These are phyloP conservation scores for Xiphophorus birchmanni DNA, from an alignment of 2,797 vertebrate species.

Conservation along the genomic window DNA sequence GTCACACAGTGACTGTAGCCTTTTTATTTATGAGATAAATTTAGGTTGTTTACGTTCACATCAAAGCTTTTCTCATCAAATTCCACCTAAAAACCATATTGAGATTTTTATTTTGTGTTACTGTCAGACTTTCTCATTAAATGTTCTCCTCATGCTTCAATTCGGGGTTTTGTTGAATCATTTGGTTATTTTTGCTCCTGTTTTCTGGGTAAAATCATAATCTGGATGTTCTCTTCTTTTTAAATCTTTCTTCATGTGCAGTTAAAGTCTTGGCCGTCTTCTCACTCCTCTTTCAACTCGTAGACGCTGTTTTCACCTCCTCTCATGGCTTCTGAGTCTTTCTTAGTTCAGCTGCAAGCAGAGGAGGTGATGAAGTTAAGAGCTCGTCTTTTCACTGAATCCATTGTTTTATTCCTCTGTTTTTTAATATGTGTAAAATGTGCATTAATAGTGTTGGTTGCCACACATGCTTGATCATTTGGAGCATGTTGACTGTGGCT, in stretches of 20 bases:
- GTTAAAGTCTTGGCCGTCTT: neutral
- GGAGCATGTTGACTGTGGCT: neutral
- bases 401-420: neutral
- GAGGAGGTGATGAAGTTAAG: conserved; percentile 1
- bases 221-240: neutral
- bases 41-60: neutral
- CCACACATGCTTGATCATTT: neutral
- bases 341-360: neutral
- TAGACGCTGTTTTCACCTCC: neutral
- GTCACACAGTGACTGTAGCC: neutral
- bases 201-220: neutral
- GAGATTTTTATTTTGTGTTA: neutral
- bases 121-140: neutral
- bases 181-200: neutral
- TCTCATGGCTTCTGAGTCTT: neutral
- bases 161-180: neutral
- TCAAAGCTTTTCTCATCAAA: neutral
- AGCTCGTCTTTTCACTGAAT: neutral
- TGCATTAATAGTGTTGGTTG: neutral
- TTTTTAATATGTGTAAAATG: neutral
- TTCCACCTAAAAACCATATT: neutral
- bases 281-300: neutral
- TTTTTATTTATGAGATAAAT: neutral
- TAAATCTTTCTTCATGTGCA: neutral
- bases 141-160: neutral